phyloP scores from a whole-genome alignment of 1,140 invertebrate genomes.

The Ceratosolen fusciceps region DNA sequence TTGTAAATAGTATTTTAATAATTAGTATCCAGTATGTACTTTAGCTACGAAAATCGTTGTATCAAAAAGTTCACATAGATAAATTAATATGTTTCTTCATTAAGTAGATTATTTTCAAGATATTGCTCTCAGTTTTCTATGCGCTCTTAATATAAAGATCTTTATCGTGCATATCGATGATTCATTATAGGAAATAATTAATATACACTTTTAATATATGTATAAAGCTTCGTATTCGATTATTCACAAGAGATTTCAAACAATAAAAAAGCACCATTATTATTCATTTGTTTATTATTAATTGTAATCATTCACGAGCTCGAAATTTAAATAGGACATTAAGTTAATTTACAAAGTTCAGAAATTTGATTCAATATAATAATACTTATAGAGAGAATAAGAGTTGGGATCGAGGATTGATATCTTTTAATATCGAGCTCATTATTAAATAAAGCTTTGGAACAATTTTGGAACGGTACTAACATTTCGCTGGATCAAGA shows the following conservation, averaged over 20 bases:
- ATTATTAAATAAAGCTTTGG: background rate
- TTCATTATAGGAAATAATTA: no score
- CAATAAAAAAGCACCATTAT: background rate
- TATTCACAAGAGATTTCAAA: background rate
- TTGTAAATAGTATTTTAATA: background rate
- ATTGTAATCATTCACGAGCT: background rate
- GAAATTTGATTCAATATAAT: background rate
- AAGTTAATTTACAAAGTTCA: background rate
- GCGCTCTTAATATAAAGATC: no score
- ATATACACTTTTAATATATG: no score
- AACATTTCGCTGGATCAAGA: background rate
- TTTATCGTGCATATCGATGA: no score
- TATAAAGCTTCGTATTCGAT: no score
- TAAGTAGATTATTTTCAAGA: background rate
- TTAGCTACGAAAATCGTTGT: background rate
- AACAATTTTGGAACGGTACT: background rate
- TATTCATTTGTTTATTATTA: background rate
- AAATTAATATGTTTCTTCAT: background rate
- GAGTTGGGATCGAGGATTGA: no score
- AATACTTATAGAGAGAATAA: background rate
- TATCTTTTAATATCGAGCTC: background rate
- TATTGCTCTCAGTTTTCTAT: background rate
- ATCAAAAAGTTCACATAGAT: background rate
- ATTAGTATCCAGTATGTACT: background rate
- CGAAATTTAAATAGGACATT: background rate